Evolutionary conservation across 2,797 vertebrate genomes (phyloP), one percentile per base, ranked within the genome.

Genomic region (Notolepis coatsorum): DNA sequence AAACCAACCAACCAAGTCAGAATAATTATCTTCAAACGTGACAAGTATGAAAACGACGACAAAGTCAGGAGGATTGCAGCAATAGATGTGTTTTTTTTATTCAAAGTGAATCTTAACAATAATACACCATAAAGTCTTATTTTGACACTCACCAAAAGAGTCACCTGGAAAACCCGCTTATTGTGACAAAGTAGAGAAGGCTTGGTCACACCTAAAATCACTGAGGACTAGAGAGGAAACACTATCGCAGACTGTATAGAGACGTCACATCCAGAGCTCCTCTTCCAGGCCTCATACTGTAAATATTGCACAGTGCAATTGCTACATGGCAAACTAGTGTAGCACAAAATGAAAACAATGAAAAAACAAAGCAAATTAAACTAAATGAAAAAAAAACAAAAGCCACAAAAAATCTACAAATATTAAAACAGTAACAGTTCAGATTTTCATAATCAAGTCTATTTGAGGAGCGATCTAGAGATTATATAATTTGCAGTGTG

Each of bases 291-390:
- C 95, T 97, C 94, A 95, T 97, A 96, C 95, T 96, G 95, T 96
- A 97, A 93, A 98, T 99, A 99, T 98, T 99, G 97, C 97, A 99
- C 97, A 99, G 97, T 98, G 97, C 97, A 97, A 96, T 93, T 99
- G 97, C 97, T 99, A 99, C 97, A 96, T 97, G 95, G 96, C 95
- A 90, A 97, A 98, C 96, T 97, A 98, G 95, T 97, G 96, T 99
- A 98, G 97, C 97, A 97, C 91, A 91, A 93, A 96, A 96, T 90
- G 77, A 90, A 93, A 95, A 84, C 84, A 94, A 94, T 93, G 91
- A 93, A 94, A 84, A 65, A 89, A 93, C 86, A 73, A 77, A 79
- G 82, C 64, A 77, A 5, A 31, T 35, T 63, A 85, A 84, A 8
- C 33, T 82, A 85, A 85, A 81, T 82, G 52, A 84, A 89, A 82